Conservation (phyloP, 2,113 vertebrate genomes). For the Corythornis cristatus region DNA sequence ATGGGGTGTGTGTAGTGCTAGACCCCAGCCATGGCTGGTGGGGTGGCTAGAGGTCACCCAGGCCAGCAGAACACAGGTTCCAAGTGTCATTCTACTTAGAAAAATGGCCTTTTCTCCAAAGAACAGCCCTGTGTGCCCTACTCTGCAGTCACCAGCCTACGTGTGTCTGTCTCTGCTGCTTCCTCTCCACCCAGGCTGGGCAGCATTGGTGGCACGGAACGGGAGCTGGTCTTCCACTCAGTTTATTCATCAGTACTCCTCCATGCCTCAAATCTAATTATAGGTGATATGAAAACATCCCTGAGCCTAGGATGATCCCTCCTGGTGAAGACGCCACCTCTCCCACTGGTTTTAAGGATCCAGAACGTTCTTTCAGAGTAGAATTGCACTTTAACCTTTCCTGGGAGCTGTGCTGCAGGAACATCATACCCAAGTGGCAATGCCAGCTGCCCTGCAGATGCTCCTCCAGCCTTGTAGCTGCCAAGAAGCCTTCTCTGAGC, state of each 20-base stretch:
- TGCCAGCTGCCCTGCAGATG: neutral
- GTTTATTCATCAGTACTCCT: neutral
- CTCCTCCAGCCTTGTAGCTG: neutral
- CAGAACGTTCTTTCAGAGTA: neutral
- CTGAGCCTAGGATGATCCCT: neutral
- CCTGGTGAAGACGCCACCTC: neutral
- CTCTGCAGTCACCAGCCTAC: neutral
- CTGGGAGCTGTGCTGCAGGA: neutral
- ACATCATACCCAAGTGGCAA: neutral
- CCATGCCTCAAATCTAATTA: neutral
- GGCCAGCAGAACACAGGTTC: neutral
- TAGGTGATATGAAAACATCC: neutral
- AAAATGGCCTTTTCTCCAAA: neutral
- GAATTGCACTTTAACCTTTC: constrained; percentile 2
- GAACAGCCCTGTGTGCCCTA: neutral
- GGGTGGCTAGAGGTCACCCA: neutral
- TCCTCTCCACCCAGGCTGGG: neutral
- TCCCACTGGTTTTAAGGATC: neutral
- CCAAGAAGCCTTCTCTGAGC: neutral
- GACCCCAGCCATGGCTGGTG: neutral
- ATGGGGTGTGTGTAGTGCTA: neutral
- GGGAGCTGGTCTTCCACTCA: constrained; percentile 29
- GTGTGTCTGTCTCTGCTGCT: neutral
- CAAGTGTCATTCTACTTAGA: neutral
- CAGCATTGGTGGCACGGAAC: neutral